Base-by-base conservation (phyloP, 2,797 vertebrate species). In the Malurus leucopterus region DNA sequence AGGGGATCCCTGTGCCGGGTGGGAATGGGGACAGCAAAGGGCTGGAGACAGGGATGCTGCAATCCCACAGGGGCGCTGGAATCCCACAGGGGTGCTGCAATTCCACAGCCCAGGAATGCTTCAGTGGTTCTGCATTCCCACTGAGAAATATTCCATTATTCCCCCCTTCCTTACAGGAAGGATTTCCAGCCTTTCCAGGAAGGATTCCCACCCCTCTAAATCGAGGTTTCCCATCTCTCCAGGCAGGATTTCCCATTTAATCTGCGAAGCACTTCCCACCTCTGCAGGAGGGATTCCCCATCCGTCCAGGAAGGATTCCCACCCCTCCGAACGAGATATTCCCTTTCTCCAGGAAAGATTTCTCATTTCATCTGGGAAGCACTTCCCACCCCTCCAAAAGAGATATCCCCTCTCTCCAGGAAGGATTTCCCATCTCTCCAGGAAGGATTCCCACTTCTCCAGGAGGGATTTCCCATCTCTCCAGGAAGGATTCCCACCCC, bases 361-460 rank as follows among this genome's bases (percentile, higher is more conserved):
- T 22, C 47, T 27, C 19, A 29, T 3, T 2, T 5, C 2, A 43
- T 51, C 0, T 11, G 30, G 30, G 64, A n/a, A 2, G 4, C 15
- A 47, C 26, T 65, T 22, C 49, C 29, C 15, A 5, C 9, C 30
- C 7, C 38, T n/a, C n/a, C n/a, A n/a, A n/a, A n/a, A n/a, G n/a
- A n/a, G n/a, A n/a, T n/a, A n/a, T n/a, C n/a, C 23, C n/a, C n/a
- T 6, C 18, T 13, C 13, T 24, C 24, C 34, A 2, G 20, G 41
- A 32, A 11, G 36, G 26, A 20, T 34, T 12, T 18, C 62, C 55
- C 9, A 55, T 1, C 14, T 3, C 46, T 49, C 7, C 20, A 8
- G 20, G 8, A 38, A 3, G 15, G 20, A 38, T 23, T 17, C 21
- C 64, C 17, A 23, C 1, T 3, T 2, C 15, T 50, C 4, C 6